Conservation (phyloP, 92 coral and sea anemone species). For the Pocillopora grandis region DNA sequence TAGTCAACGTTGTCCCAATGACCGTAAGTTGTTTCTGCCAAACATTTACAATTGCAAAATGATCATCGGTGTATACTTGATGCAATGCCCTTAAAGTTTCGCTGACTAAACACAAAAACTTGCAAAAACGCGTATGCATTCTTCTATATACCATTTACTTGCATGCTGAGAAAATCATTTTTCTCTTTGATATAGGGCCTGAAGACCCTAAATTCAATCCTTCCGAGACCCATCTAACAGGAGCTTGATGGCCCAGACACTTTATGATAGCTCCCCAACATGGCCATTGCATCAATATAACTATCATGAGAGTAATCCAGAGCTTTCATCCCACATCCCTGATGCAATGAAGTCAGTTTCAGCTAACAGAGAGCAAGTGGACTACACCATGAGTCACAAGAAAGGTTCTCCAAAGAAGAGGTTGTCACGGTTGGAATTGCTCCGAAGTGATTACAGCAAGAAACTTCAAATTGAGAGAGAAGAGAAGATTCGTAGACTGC, state of each 20-base stretch:
- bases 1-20: too few species aligned
- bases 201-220: too few species aligned
- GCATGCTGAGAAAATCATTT: too few species aligned
- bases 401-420: slow-evolving; percentile 46
- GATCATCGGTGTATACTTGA: too few species aligned
- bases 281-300: slow-evolving; percentile 15
- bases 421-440: slow-evolving; percentile 79
- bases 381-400: slow-evolving; percentile 61
- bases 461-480: slow-evolving; percentile 83
- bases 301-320: slow-evolving; percentile 8
- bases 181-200: too few species aligned
- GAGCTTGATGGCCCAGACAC: slow-evolving; percentile 38
- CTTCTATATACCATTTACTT: too few species aligned
- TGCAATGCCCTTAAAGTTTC: too few species aligned
- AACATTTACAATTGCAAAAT: too few species aligned
- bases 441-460: slow-evolving; percentile 75
- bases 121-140: too few species aligned
- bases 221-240: not conserved
- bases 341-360: slow-evolving; percentile 29
- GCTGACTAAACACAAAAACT: too few species aligned
- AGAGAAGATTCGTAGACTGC: slow-evolving; percentile 67
- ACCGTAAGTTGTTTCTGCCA: too few species aligned
- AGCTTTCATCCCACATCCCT: slow-evolving; percentile 9
- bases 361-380: slow-evolving; percentile 20
- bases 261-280: slow-evolving; percentile 43